These are phyloP conservation scores for Amblyjoppa proteus DNA, from an alignment of 2,888 invertebrate genomes.

Conservation along the genomic window DNA sequence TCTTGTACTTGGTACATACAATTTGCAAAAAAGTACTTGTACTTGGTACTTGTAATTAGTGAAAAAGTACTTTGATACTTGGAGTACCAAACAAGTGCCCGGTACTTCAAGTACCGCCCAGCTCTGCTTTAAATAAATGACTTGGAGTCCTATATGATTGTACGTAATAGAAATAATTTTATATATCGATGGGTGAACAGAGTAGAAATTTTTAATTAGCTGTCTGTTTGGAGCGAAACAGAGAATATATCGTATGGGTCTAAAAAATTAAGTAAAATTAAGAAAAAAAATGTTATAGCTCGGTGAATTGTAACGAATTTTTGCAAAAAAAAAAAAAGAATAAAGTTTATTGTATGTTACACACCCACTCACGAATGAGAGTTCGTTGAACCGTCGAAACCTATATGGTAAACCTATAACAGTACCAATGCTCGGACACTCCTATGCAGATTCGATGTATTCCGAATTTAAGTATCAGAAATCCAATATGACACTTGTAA, in stretches of 20 bases:
- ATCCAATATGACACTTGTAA: no score
- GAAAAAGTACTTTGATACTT: no score
- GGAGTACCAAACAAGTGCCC: no score
- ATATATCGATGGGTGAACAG: slow-evolving; percentile 3
- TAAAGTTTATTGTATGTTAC: slow-evolving; percentile 57
- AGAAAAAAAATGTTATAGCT: slow-evolving; percentile 43
- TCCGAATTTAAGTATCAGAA: no score
- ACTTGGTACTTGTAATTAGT: no score
- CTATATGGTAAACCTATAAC: no score
- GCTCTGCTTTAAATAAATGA: not conserved
- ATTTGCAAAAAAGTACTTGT: no score
- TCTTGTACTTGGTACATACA: no score
- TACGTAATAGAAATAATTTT: slow-evolving; percentile 35
- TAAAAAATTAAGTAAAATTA: not conserved
- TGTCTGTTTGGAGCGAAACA: not conserved
- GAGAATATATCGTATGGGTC: slow-evolving; percentile 11
- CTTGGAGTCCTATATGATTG: slow-evolving; percentile 15
- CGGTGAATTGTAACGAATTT: slow-evolving; percentile 55
- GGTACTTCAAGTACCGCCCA: no score
- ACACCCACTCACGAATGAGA: not conserved
- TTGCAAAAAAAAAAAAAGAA: slow-evolving; percentile 32
- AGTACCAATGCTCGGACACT: no score
- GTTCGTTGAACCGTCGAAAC: slow-evolving; percentile 1
- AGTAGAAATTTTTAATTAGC: slow-evolving; percentile 18
- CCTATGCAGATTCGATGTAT: no score